A percentile compares a stretch with the other conserved stretches of the same genome.
Conservation (phyloP, 2,113 vertebrate species). For the Murina feae region DNA sequence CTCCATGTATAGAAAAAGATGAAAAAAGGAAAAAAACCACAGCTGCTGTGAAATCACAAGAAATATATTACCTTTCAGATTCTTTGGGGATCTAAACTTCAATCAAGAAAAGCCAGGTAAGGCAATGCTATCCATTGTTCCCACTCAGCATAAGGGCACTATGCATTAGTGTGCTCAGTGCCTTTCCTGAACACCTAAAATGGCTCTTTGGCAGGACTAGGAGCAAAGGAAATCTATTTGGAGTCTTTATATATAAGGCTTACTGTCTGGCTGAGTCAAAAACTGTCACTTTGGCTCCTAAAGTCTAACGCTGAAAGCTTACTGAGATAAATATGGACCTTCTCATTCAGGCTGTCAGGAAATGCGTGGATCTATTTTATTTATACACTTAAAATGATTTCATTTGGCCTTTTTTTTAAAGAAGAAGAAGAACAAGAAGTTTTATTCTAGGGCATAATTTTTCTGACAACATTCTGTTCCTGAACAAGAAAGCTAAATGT, state of each 20-base stretch:
- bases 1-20: not conserved
- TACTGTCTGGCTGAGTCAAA: conserved; percentile 63
- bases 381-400: conserved; percentile 70
- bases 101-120: conserved; percentile 40
- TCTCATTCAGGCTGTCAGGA: conserved; percentile 68
- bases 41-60: conserved; percentile 29
- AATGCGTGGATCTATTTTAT: conserved; percentile 67
- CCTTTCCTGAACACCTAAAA: conserved; percentile 64
- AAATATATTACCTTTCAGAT: conserved; percentile 35
- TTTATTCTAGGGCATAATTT: conserved; percentile 61
- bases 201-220: conserved; percentile 63
- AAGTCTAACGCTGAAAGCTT: conserved; percentile 67
- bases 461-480: conserved; percentile 55
- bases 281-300: conserved; percentile 67
- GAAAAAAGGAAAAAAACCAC: not conserved
- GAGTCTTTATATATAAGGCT: conserved; percentile 63
- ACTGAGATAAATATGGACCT: conserved; percentile 67
- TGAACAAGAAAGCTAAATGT: conserved; percentile 49
- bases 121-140: not conserved
- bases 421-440: too few relatives aligned
- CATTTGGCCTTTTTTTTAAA: conserved; percentile 65
- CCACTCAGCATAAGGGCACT: conserved; percentile 50
- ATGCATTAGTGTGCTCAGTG: conserved; percentile 31
- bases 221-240: conserved; percentile 72
- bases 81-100: conserved; percentile 46